These are phyloP conservation scores for Thunnus maccoyii DNA, from an alignment of 2,113 vertebrate genomes.

Conservation along the genomic window DNA sequence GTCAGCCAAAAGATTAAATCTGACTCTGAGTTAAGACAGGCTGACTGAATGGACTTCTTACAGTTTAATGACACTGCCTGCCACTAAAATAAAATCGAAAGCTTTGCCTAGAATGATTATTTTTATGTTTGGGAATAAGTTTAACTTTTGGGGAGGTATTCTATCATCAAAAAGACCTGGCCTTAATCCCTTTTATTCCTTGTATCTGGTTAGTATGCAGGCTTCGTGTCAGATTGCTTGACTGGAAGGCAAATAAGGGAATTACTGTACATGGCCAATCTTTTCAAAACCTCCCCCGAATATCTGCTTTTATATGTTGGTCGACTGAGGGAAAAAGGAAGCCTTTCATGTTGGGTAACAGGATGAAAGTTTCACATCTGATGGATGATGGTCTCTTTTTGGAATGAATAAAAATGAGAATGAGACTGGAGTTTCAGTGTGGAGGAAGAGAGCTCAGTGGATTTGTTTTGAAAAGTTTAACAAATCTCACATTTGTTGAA, in stretches of 20 bases:
- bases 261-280: conserved; percentile 17
- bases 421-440: background rate
- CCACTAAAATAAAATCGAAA: background rate
- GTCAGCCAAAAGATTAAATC: conserved; percentile 46
- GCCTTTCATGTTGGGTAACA: background rate
- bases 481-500: background rate
- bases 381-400: background rate
- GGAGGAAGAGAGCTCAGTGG: background rate
- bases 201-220: conserved; percentile 15
- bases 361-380: conserved; percentile 6
- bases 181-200: background rate
- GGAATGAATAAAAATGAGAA: conserved; percentile 11
- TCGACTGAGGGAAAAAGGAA: background rate
- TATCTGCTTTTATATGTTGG: conserved; percentile 1
- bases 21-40: conserved; percentile 36
- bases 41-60: conserved; percentile 1
- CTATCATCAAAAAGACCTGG: too few relatives aligned
- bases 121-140: background rate
- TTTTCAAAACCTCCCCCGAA: background rate
- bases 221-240: conserved; percentile 12
- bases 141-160: background rate
- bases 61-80: background rate
- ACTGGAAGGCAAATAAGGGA: conserved; percentile 40
- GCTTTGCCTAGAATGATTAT: background rate
- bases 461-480: background rate